phyloP scores from a whole-genome alignment of 2,888 invertebrate species.

The Nemoura dubitans region DNA sequence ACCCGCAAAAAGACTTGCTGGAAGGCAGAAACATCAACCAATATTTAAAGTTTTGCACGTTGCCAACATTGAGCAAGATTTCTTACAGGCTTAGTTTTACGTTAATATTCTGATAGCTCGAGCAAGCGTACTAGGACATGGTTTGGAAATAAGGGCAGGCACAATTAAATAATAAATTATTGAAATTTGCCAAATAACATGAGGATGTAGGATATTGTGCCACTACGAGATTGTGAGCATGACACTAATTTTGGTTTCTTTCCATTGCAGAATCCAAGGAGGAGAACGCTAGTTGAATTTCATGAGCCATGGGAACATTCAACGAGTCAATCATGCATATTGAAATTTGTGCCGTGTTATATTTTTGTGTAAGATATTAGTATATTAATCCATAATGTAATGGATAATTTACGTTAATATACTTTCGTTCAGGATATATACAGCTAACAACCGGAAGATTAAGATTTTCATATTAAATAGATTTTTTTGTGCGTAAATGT shows the following conservation, averaged over 20 bases:
- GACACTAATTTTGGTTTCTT: background rate
- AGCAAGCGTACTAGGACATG: too few species aligned
- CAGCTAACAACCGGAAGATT: background rate
- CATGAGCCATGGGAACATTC: constrained; percentile 33
- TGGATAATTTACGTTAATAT: background rate
- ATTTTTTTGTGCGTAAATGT: background rate
- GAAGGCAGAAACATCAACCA: too few species aligned
- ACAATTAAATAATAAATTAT: too few species aligned
- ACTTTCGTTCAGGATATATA: background rate
- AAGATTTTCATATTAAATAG: background rate
- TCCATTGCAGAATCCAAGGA: constrained; percentile 49
- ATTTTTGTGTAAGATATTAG: constrained; percentile 53
- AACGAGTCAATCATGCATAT: constrained; percentile 50
- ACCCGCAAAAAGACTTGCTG: too few species aligned
- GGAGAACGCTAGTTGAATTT: constrained; percentile 51
- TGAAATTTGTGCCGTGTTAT: constrained; percentile 53
- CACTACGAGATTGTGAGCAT: background rate
- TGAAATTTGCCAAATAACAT: too few species aligned
- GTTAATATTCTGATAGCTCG: too few species aligned
- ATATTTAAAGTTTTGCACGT: too few species aligned
- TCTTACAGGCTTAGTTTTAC: too few species aligned
- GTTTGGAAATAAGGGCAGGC: too few species aligned
- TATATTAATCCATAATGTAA: constrained; percentile 42
- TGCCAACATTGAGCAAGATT: too few species aligned
- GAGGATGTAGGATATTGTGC: too few species aligned